A percentile compares a stretch with the other conserved stretches of the same genome.
Evolutionary conservation across 2,113 vertebrate species (phyloP).

Genomic region (Clinocottus analis): DNA sequence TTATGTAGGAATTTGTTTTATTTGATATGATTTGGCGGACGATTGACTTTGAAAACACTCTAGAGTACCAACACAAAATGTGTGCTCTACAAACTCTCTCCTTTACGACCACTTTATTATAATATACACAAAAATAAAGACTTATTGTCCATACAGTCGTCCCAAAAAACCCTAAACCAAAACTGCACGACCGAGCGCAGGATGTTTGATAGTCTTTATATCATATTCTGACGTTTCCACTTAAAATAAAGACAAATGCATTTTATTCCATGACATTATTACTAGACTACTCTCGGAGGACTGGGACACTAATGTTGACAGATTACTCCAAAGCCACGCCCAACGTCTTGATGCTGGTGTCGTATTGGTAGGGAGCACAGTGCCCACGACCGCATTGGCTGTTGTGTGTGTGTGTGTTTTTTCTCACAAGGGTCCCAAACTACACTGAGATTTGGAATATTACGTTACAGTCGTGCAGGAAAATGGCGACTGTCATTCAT

Average conservation of each 20-base stretch:
- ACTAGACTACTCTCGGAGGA: constrained; percentile 62
- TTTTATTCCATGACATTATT: constrained; percentile 31
- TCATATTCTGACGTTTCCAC: not conserved
- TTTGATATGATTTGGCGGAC: not conserved
- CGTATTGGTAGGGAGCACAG: constrained; percentile 88
- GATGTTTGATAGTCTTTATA: not conserved
- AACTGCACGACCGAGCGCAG: not conserved
- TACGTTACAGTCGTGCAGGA: constrained; percentile 95
- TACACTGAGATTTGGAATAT: constrained; percentile 94
- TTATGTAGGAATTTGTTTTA: not conserved
- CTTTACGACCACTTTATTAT: fast-evolving
- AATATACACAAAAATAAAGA: not conserved
- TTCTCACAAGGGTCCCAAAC: constrained; percentile 80
- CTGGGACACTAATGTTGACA: constrained; percentile 88
- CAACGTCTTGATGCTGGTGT: constrained; percentile 56
- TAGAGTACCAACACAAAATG: not conserved
- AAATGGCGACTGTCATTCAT: constrained; percentile 99
- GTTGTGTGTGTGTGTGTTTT: constrained; percentile 62
- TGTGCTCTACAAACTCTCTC: fast-evolving
- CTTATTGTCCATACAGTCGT: not conserved
- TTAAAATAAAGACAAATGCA: not conserved
- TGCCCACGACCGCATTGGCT: constrained; percentile 86
- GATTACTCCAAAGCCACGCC: constrained; percentile 88
- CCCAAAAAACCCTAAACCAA: not conserved
- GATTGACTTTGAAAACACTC: not conserved